A percentile compares a stretch with the other conserved stretches of the same genome.
Conservation (phyloP, 2,888 invertebrate species). For the Cerceris ruficornis region DNA sequence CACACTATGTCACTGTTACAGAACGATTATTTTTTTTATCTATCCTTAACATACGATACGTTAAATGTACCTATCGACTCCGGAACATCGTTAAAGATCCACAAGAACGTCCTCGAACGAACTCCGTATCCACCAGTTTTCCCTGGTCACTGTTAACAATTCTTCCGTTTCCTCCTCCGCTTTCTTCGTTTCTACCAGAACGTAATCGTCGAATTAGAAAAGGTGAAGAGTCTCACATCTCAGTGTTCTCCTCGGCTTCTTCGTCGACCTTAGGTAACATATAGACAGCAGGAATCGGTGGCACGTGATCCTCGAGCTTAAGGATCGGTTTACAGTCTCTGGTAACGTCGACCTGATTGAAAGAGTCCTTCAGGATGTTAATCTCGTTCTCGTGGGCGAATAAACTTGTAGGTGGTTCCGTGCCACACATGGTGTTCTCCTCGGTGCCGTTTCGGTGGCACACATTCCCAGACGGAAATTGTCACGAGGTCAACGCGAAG, state of each 20-base stretch:
- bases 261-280: conserved; percentile 80
- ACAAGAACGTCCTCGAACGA: conserved; percentile 28
- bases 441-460: conserved; percentile 78
- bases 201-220: conserved; percentile 13
- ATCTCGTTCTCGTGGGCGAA: conserved; percentile 81
- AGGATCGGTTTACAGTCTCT: conserved; percentile 80
- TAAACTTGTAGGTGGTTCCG: conserved; percentile 75
- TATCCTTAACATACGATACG: conserved; percentile 39
- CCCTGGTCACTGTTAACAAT: conserved; percentile 6
- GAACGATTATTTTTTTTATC: conserved; percentile 32
- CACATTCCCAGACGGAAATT: conserved; percentile 84
- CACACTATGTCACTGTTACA: conserved; percentile 27
- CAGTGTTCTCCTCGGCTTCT: conserved; percentile 79
- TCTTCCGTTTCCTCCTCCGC: too few relatives aligned
- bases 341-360: conserved; percentile 80
- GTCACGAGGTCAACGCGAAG: conserved; percentile 89
- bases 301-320: conserved; percentile 77
- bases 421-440: conserved; percentile 75
- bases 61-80: conserved; percentile 31
- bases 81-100: conserved; percentile 35
- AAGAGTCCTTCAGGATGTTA: conserved; percentile 80
- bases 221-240: conserved; percentile 71
- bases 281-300: conserved; percentile 75
- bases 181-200: not conserved
- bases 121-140: conserved; percentile 13